Evolutionary conservation across 2,113 vertebrate genomes (phyloP).

Genomic region (Pachycephala philippinensis): DNA sequence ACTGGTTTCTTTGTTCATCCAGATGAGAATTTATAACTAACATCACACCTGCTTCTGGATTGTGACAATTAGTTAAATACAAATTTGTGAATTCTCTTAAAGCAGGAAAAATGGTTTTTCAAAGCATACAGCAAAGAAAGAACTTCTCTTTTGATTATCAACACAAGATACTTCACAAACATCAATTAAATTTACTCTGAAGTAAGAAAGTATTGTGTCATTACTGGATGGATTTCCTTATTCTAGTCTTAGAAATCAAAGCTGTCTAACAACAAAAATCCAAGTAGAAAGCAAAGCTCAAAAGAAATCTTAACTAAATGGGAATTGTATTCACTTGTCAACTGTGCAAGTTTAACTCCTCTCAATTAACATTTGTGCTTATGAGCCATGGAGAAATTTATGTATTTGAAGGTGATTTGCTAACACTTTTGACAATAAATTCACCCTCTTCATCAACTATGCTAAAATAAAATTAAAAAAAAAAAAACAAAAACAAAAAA

Average conservation of each 20-base stretch:
- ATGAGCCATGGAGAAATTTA: background rate
- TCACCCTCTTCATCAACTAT: background rate
- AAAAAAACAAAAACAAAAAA: too few species aligned
- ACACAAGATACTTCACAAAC: background rate
- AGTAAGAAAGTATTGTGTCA: background rate
- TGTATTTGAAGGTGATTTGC: background rate
- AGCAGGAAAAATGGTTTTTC: background rate
- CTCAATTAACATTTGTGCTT: background rate
- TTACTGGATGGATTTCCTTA: background rate
- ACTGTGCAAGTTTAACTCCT: background rate
- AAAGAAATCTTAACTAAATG: background rate
- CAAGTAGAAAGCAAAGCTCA: background rate
- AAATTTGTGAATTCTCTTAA: background rate
- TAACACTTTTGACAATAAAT: background rate
- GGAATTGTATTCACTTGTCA: background rate
- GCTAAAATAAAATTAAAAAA: background rate
- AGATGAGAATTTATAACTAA: background rate
- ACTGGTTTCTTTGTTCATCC: background rate
- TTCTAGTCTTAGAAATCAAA: background rate
- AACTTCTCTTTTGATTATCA: background rate
- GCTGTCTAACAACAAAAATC: background rate
- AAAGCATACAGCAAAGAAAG: background rate
- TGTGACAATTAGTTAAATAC: background rate
- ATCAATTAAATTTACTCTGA: background rate
- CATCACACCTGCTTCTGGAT: accelerated